Base-by-base conservation (phyloP, 1,140 invertebrate genomes). In the Dinoponera quadriceps region DNA sequence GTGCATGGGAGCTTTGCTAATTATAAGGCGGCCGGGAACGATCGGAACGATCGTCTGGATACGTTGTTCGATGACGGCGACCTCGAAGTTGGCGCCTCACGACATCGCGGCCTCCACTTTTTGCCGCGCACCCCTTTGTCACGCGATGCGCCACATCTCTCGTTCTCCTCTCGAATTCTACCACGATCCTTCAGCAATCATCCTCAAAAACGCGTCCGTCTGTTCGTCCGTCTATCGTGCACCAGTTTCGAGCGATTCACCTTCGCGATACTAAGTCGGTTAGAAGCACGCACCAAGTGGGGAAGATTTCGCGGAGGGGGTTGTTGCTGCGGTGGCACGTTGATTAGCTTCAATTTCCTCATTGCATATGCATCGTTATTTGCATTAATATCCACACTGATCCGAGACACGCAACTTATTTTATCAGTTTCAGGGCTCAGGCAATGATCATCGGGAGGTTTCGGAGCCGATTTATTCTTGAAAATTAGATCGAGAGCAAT, bases 91-190 rank as follows among this genome's bases (percentile, higher is more conserved):
- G 62, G 49, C 62, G 66, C n/a, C 51, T 44, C 62, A 68, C 80
- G 81, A 80, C 63, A 77, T 68, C 62, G 49, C 74, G 18, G 60
- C 63, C 75, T 88, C 51, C 68, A 69, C 55, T 78, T 74, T 83
- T 73, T 55, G 59, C 38, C 54, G 69, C 59, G 44, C 85, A 84
- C 60, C 78, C 77, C 62, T 84, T 89, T 83, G 82, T 85, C 86
- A 33, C 75, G 72, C 80, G 60, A 78, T 49, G 20, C 54, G 22
- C 60, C 22, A 54, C 48, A 44, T 49, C 54, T 63, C 62, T 13
- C 29, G 20, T 48, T 54, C 48, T 38, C 25, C 25, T 71, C 63
- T 44, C 38, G 38, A 9, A 44, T 44, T 44, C n/a, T 44, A 54
- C 5, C 14, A 20, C 22, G 20, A 55, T 63, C 16, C 29, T 82